Evolutionary conservation across 2,797 vertebrate genomes (phyloP), one percentile per base, ranked within the genome.

Genomic region (Myripristis jacobus): DNA sequence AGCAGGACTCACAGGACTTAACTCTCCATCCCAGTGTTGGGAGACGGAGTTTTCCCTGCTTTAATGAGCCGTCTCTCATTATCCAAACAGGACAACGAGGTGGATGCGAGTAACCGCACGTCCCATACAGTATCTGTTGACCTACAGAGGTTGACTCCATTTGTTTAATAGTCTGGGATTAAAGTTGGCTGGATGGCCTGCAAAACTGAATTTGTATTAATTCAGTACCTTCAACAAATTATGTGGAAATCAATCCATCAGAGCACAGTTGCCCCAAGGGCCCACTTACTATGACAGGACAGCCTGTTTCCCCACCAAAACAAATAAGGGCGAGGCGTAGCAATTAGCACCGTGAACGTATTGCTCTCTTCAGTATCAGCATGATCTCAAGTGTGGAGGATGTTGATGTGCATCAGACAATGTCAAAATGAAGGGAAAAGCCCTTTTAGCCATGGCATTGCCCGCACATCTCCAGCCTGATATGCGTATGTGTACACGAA

Each of bases 31-130:
- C 81, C 79, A 75, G 80, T 83, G 53, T 59, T 75, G 74, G 82
- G 90, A 91, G 88, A 87, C 79, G 22, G 75, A 87, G 89, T 91
- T 92, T 79, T 88, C 78, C 82, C 81, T 83, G 86, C 88, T 91
- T 90, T 91, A 92, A 93, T 91, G 90, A 92, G 90, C 86, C 84
- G 21, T 91, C 86, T 89, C 82, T 88, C 82, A 84, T 90, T 92
- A 75, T 93, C 89, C 77, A 90, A 92, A 93, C 70, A 65, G 85
- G 81, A 80, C 57, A 81, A 89, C 60, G 70, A 88, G 82, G 86
- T 88, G 87, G 88, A 88, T 80, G 74, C 62, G 77, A 79, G 81
- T 78, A 84, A 64, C 76, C 75, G 80, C 65, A 50, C 70, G 48
- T 87, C 79, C 81, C 77, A 74, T 67, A 51, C 62, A 71, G 71